phyloP scores from a whole-genome alignment of 2,888 invertebrate genomes.

The Phyllotreta cruciferae region DNA sequence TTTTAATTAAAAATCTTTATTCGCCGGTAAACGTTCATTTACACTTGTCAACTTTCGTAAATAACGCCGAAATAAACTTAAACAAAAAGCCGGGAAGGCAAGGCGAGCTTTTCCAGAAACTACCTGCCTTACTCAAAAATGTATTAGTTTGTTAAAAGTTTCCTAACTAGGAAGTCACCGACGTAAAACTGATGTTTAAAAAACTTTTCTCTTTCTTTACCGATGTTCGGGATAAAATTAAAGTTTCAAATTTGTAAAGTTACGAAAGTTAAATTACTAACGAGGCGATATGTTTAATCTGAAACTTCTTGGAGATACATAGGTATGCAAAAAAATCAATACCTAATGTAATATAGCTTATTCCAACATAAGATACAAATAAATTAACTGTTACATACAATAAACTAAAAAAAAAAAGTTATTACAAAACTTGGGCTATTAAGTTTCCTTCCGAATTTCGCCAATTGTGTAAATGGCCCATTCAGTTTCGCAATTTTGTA shows the following conservation, averaged over 20 bases:
- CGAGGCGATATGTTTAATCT: no score
- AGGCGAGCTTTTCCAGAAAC: not conserved
- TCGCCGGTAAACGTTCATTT: constrained; percentile 5
- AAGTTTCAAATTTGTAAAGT: constrained; percentile 6
- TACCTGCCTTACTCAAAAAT: constrained; percentile 1
- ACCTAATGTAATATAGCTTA: no score
- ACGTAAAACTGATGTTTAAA: constrained; percentile 7
- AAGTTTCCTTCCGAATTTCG: no score
- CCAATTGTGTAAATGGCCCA: no score
- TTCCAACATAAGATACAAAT: no score
- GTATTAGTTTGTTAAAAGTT: constrained; percentile 10
- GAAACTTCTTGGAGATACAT: no score
- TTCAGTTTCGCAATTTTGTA: no score
- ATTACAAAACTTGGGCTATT: no score
- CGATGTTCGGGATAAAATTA: not conserved
- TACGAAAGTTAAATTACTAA: not conserved
- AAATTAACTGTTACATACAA: no score
- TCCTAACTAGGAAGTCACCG: constrained; percentile 4
- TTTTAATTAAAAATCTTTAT: constrained; percentile 12
- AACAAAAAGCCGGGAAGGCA: constrained; percentile 5
- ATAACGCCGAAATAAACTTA: constrained; percentile 9
- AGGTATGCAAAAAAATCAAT: no score
- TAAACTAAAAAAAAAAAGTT: no score
- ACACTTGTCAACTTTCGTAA: constrained; percentile 3
- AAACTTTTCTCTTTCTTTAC: constrained; percentile 5